Evolutionary conservation across 2,113 vertebrate genomes (phyloP), one percentile per base, ranked within the genome.

Genomic region (Grantiella picta): DNA sequence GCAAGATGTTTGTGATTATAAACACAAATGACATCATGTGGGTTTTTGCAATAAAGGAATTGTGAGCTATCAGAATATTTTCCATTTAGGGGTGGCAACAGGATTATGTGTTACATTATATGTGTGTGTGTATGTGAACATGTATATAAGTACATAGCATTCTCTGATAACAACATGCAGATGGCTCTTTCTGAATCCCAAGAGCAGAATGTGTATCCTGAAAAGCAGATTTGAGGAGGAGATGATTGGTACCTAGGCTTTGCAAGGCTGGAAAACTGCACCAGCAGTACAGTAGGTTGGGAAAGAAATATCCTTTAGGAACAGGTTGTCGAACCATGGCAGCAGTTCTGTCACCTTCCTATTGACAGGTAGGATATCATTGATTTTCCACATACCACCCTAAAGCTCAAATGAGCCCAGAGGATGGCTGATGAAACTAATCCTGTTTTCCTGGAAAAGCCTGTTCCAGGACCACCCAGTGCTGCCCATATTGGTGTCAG

Each of bases 121-220:
- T 35, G 19, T 23, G 13, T 22, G 18, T 14, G 3, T 49, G 5
- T 60, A 12, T n/a, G 5, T 27, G 3, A 31, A 15, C 15, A 21
- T 29, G 3, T 42, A 14, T 1, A 10, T 33, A 29, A 2, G 5
- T 52, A 56, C 3, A 3, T 25, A 64, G 9, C 15, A 11, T 38
- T 89, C 53, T 65, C 40, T 82, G 64, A 49, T 23, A 95, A 35
- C n/a, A 83, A 47, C 56, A 91, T 94, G 75, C 27, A 76, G 38
- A 33, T 85, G 71, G 19, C 27, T 78, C n/a, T 47, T 92, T 76
- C 87, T 66, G 79, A 94, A 64, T 85, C 42, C 10, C 85, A 49
- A 75, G 60, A 73, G 63, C 45, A 54, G 60, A 57, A 50, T 57
- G 21, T 40, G 7, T 20, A 56, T 57, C 63, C 63, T 73, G 53